Conservation (phyloP, 2,888 invertebrate genomes). For the Corbicula japonica region DNA sequence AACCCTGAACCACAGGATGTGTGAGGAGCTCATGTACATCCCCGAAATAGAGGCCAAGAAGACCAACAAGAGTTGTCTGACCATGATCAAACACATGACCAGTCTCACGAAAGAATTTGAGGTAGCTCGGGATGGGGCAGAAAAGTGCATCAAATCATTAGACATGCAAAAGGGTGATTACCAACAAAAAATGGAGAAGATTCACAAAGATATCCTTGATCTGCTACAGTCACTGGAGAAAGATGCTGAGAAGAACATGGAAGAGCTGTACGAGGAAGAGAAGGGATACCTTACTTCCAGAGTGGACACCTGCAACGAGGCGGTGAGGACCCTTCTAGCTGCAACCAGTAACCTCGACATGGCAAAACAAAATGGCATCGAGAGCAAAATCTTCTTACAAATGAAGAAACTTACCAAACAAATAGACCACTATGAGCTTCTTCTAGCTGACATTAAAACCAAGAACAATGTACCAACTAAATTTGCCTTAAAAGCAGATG, state of each 20-base stretch:
- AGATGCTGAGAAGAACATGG: slow-evolving; percentile 31
- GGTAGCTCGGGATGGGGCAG: slow-evolving; percentile 45
- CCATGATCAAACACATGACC: slow-evolving; percentile 54
- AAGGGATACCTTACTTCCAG: slow-evolving; percentile 45
- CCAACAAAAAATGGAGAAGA: slow-evolving; percentile 48
- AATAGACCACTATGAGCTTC: slow-evolving; percentile 45
- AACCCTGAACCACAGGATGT: slow-evolving; percentile 58
- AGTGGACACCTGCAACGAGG: slow-evolving; percentile 45
- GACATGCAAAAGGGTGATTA: slow-evolving; percentile 51
- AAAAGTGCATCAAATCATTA: slow-evolving; percentile 38
- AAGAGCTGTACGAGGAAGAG: slow-evolving; percentile 48
- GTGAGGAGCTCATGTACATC: slow-evolving; percentile 50
- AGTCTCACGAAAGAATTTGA: slow-evolving; percentile 48
- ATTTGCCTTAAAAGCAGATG: slow-evolving; percentile 43
- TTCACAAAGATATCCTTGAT: slow-evolving; percentile 55
- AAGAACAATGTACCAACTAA: slow-evolving; percentile 47
- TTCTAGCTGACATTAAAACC: slow-evolving; percentile 42
- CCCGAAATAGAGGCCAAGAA: slow-evolving; percentile 61
- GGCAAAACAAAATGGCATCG: slow-evolving; percentile 58
- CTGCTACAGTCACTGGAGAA: slow-evolving; percentile 43
- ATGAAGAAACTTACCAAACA: slow-evolving; percentile 59
- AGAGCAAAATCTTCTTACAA: slow-evolving; percentile 62
- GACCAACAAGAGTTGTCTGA: slow-evolving; percentile 50
- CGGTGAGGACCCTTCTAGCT: slow-evolving; percentile 38
- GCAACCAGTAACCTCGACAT: slow-evolving; percentile 47